Conservation (phyloP, 2,797 vertebrate genomes). For the Pseudocheirus occidentalis region DNA sequence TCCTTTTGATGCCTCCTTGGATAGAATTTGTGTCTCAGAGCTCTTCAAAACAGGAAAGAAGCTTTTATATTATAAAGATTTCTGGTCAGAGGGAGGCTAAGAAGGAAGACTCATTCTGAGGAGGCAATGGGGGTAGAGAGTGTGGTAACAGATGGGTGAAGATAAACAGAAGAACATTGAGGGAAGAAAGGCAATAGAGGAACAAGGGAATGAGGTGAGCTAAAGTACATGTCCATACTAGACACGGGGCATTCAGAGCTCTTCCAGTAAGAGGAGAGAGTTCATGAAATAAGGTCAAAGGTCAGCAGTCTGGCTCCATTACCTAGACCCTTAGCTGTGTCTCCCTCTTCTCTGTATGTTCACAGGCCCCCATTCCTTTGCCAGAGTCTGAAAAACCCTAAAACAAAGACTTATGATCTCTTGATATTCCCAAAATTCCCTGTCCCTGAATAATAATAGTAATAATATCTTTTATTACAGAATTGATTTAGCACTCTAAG, state of each 20-base stretch:
- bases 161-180: background rate
- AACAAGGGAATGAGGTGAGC: slow-evolving; percentile 38
- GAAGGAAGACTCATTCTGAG: background rate
- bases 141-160: background rate
- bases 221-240: slow-evolving; percentile 14
- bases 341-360: background rate
- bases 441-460: background rate
- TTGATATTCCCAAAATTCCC: background rate
- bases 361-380: background rate
- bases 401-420: background rate
- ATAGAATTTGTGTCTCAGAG: background rate
- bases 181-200: background rate
- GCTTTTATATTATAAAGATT: background rate
- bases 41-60: background rate
- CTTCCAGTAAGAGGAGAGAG: background rate
- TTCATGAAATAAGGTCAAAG: background rate
- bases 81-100: background rate
- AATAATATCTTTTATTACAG: background rate
- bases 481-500: background rate
- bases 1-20: background rate
- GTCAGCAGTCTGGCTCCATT: background rate
- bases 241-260: slow-evolving; percentile 11
- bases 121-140: background rate
- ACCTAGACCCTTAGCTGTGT: background rate
- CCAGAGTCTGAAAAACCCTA: background rate